Base-by-base conservation (phyloP, 2,797 vertebrate genomes). In the Aldrovandia affinis region DNA sequence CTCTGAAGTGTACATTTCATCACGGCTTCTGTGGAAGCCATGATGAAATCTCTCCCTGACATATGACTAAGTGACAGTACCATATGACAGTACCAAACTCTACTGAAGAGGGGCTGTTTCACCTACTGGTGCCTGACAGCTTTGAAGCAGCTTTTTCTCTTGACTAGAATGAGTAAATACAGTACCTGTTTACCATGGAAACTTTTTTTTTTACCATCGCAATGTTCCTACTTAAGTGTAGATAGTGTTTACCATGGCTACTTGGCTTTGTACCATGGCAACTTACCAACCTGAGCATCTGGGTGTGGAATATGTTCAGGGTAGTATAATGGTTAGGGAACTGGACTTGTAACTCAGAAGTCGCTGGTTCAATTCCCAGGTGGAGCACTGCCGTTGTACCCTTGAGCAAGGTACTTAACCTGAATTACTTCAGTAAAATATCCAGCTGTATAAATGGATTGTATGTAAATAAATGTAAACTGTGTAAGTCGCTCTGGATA, bases 161-260 rank as follows among this genome's bases (percentile, higher is more conserved):
- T 10, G 12, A 65, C 28, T 2, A 65, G 68, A 73, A 39, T 39
- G 39, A 73, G 36, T 18, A 42, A 39, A 42, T 39, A 33, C 36
- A 39, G 68, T 39, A 42, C 68, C 33, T 73, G 68, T 73, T 73
- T 73, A 33, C 68, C 68, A 39, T 73, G 68, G 68, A 73, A 73
- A n/a, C n/a, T n/a, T n/a, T n/a, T n/a, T n/a, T n/a, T n/a, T n/a
- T n/a, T n/a, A n/a, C n/a, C n/a, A n/a, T n/a, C n/a, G n/a, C n/a
- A n/a, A n/a, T n/a, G n/a, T n/a, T 18, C 68, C 68, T 42, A 22
- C 68, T 18, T 33, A 20, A 28, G 68, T 18, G 36, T 42, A 8
- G 68, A 39, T 73, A 42, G 68, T 42, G 36, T 22, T 73, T 73
- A 18, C 68, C 68, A 73, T 42, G 36, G 68, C 39, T 73, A 68